Conservation (phyloP, 2,113 vertebrate species). For the Diglossa brunneiventris region DNA sequence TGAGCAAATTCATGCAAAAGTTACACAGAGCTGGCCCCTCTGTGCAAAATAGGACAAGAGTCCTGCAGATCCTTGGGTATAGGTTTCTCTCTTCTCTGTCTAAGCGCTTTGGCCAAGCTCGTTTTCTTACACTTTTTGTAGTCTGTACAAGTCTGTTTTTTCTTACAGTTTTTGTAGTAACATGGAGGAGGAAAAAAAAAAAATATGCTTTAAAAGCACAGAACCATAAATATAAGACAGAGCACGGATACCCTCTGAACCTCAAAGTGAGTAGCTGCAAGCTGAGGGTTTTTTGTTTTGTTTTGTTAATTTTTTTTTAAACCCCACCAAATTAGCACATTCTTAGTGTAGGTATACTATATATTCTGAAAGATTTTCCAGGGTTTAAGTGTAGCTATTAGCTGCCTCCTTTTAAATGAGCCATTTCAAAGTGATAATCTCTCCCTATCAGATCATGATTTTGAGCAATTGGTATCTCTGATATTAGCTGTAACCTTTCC, state of each 20-base stretch:
- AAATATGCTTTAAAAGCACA: not conserved
- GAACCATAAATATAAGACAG: not conserved
- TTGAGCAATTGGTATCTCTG: not conserved
- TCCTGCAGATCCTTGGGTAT: not conserved
- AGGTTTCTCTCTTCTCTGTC: not conserved
- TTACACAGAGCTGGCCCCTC: fast-evolving
- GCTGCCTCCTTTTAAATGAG: not conserved
- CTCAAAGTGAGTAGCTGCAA: not conserved
- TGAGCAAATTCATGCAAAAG: not conserved
- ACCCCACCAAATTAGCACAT: not conserved
- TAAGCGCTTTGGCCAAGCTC: not conserved
- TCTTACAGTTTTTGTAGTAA: not conserved
- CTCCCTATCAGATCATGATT: not conserved
- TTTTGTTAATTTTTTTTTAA: not conserved
- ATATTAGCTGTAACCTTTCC: slow-evolving; percentile 20
- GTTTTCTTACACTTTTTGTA: not conserved
- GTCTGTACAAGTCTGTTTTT: not conserved
- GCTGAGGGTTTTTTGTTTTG: not conserved
- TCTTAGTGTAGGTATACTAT: not conserved
- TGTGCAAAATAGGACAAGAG: fast-evolving
- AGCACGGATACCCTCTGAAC: not conserved
- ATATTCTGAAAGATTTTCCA: not conserved
- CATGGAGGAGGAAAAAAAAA: not conserved
- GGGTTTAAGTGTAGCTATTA: not conserved
- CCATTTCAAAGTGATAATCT: slow-evolving; percentile 26